Base-by-base conservation (phyloP, 2,888 invertebrate genomes). In the Drosophila paranaensis region DNA sequence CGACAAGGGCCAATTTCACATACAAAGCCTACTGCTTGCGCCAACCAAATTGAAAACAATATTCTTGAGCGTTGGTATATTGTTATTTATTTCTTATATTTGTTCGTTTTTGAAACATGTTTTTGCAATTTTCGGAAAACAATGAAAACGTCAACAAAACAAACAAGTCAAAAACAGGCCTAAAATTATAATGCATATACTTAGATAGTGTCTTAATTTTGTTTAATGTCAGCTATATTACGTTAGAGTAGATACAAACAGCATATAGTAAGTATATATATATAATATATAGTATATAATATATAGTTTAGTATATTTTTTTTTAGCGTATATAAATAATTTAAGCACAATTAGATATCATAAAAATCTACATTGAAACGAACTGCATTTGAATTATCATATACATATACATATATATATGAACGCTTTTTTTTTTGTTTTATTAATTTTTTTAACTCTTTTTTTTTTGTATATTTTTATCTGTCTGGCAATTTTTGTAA, bases 261-360 rank as follows among this genome's bases (percentile, higher is more conserved):
- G 33, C 54, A 62, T 68, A 55, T 43, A 50, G 33, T 50, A 33
- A 16, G 13, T 20, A 33, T 50, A 33, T 48, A 46, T 46, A 43
- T 55, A 40, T 55, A 68, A 43, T 55, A 40, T 62, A 40, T 55
- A 68, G 39, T 55, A 40, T 62, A 50, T 51, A 20, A 20, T 45
- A 67, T 64, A 61, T 25, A 56, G 63, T 60, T 48, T 71, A 62
- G 33, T 53, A 75, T 72, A 66, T 67, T 33, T 43, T 33, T 43
- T 67, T 63, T 57, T 42, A 14, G 20, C 9, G 46, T 57, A 58
- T 48, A 54, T 67, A 56, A 46, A 60, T 74, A 77, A 39, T 77
- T 72, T 62, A 87, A 87, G 86, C 89, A 87, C 86, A 87, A 81
- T 88, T 68, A 87, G 90, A 87, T 74, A 68, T 88, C 78, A 72